Base-by-base conservation (phyloP, 1,140 invertebrate genomes). In the Drosophila burlai region DNA sequence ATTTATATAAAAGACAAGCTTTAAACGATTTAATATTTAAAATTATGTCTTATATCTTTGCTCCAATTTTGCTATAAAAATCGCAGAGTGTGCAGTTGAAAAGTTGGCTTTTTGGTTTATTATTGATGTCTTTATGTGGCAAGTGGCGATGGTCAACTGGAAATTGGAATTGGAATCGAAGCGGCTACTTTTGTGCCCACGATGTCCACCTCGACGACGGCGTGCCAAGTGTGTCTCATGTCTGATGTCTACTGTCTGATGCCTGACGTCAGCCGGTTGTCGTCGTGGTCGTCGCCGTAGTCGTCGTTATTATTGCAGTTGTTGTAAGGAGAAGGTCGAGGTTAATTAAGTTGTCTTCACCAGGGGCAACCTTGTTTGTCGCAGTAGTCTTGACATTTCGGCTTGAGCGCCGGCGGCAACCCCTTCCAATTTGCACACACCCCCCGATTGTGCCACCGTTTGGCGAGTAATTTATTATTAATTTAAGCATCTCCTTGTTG, bases 321-420 rank as follows among this genome's bases (percentile, higher is more conserved):
- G 67, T 57, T 72, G 69, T 73, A 61, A 69, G 80, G 69, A 79
- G 89, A 91, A 91, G 89, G 89, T 91, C 89, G 89, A 91, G 89
- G 89, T 91, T 91, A 91, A 91, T 91, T 91, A 87, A 91, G 83
- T 85, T 91, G 87, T 91, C 89, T 90, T 90, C 74, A 60, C 72
- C 79, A 71, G 46, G 40, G 62, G 61, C 72, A 80, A 90, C 85
- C 85, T 90, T 83, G 83, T 87, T 76, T 49, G 77, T 54, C 65
- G 79, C 76, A 54, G 75, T 71, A 73, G 47, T 90, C 85, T 90
- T 90, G 86, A 90, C 86, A 90, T 90, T 91, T 90, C 71, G 67
- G 75, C 78, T 71, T 46, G 50, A 62, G 40, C 21, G 58, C 24
- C 38, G 8, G 21, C 36, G 52, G 38, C 54, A 57, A 40, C 54